These are phyloP conservation scores for Tinamus major DNA, from an alignment of 2,797 vertebrate species.

Conservation along the genomic window DNA sequence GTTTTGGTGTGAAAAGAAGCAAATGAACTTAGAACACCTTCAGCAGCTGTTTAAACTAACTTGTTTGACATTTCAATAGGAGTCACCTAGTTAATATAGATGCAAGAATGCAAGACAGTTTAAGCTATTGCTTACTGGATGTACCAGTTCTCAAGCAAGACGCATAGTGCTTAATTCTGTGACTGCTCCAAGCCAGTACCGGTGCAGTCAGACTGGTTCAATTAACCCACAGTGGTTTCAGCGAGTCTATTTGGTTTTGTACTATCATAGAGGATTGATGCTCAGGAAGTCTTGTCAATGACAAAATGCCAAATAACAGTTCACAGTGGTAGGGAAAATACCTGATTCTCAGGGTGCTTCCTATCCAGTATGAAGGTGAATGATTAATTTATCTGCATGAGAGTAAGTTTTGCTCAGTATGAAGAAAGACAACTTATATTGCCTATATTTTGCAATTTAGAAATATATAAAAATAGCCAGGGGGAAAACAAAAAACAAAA, in stretches of 20 bases:
- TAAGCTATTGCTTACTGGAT: not conserved
- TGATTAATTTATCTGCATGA: not conserved
- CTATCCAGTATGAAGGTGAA: not conserved
- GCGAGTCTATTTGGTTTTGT: not conserved
- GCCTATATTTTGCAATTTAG: not conserved
- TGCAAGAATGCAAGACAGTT: not conserved
- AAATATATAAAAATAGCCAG: not conserved
- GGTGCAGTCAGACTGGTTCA: not conserved
- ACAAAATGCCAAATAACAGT: slow-evolving; percentile 34
- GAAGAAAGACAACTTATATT: not conserved
- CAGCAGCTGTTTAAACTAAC: not conserved
- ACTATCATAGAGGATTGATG: not conserved
- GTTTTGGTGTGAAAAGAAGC: not conserved
- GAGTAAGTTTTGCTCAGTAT: not conserved
- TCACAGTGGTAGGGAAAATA: not conserved
- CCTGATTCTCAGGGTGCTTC: not conserved
- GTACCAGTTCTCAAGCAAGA: not conserved
- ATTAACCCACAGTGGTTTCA: not conserved
- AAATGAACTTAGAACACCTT: not conserved
- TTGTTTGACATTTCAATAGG: not conserved
- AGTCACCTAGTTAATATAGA: not conserved
- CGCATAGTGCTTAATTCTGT: not conserved
- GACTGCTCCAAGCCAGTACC: not conserved
- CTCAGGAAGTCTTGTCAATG: not conserved
- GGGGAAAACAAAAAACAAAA: not conserved